Evolutionary conservation across 2,888 invertebrate genomes (phyloP).

Genomic region (Drepana falcataria): DNA sequence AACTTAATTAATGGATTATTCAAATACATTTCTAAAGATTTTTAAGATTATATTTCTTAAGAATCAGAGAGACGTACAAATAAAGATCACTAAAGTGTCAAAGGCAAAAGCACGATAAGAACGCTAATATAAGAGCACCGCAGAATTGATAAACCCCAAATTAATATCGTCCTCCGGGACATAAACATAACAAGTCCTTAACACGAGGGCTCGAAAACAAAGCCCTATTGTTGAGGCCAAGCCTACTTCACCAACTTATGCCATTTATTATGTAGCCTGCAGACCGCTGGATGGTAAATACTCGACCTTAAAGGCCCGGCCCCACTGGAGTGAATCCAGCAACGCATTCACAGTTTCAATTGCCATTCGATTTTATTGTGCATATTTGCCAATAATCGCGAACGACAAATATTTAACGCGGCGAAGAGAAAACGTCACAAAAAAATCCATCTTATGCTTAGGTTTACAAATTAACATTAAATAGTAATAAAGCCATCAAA

Average conservation of each 20-base stretch:
- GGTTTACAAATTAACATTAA: too few relatives aligned
- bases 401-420: too few relatives aligned
- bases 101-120: background rate
- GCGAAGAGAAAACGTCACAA: too few relatives aligned
- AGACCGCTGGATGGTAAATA: constrained; percentile 43
- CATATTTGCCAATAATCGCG: too few relatives aligned
- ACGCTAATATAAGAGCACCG: background rate
- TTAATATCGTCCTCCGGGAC: constrained; percentile 31
- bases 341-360: background rate
- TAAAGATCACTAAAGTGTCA: too few relatives aligned
- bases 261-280: constrained; percentile 50
- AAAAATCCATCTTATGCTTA: too few relatives aligned
- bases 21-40: too few relatives aligned
- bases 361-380: too few relatives aligned
- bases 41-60: too few relatives aligned
- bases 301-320: constrained; percentile 10
- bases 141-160: constrained; percentile 23
- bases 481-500: too few relatives aligned
- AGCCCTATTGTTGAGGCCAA: constrained; percentile 34
- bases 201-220: constrained; percentile 27
- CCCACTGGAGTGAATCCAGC: background rate
- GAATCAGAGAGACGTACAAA: too few relatives aligned
- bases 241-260: constrained; percentile 44
- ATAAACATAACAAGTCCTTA: constrained; percentile 28
- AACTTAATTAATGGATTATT: too few relatives aligned